Evolutionary conservation across 1,140 invertebrate species (phyloP).

Genomic region (Notospermus geniculatus): DNA sequence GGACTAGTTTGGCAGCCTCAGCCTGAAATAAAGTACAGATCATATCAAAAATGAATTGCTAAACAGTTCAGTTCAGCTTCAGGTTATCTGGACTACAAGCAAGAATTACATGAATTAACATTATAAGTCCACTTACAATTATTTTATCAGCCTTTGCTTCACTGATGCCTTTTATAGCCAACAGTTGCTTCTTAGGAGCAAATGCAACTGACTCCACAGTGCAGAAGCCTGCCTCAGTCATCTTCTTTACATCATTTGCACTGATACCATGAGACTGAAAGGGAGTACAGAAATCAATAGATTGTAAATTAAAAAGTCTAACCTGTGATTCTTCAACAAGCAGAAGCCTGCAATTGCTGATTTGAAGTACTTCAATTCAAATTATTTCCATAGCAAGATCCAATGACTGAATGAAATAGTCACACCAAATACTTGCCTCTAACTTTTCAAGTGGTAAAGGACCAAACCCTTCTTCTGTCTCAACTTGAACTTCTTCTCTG

Average conservation of each 20-base stretch:
- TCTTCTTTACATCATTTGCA: constrained; percentile 86
- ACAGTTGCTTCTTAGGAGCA: constrained; percentile 85
- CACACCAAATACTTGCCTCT: constrained; percentile 34
- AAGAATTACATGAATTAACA: not conserved
- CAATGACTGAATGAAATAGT: too few relatives aligned
- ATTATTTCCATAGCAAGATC: not conserved
- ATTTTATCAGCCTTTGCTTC: constrained; percentile 98
- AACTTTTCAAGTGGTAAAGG: constrained; percentile 42
- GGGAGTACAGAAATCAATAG: constrained; percentile 8
- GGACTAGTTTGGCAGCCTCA: constrained; percentile 89
- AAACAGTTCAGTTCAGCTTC: not conserved
- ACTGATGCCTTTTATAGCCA: constrained; percentile 93
- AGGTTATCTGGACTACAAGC: too few relatives aligned
- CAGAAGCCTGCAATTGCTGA: not conserved
- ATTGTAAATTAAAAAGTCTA: not conserved
- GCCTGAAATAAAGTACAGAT: constrained; percentile 53
- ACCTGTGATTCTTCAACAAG: not conserved
- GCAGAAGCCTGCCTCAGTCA: constrained; percentile 88
- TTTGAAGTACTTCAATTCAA: not conserved
- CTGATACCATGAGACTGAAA: constrained; percentile 70
- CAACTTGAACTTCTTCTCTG: constrained; percentile 12
- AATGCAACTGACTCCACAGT: constrained; percentile 96
- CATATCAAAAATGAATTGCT: not conserved
- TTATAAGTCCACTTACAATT: constrained; percentile 60
- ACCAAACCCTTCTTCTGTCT: constrained; percentile 45